Base-by-base conservation (phyloP, 2,113 vertebrate genomes). In the Pachypanchax playfairii region DNA sequence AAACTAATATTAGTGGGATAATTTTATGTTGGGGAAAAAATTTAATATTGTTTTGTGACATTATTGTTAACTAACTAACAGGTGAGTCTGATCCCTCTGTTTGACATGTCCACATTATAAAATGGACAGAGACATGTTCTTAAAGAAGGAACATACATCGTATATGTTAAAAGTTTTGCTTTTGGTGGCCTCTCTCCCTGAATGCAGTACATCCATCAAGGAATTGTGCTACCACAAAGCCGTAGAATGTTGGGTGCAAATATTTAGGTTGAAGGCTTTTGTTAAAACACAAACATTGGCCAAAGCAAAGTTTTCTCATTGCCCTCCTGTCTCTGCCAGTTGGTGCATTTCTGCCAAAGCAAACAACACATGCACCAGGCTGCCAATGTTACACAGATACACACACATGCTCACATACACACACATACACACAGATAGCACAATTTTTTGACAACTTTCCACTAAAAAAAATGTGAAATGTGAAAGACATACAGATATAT, bases 281-380 rank as follows among this genome's bases (percentile, higher is more conserved):
- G 33, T 24, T 22, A 36, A 36, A 36, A 14, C 7, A 38, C n/a
- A 54, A 38, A 20, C 4, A 38, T 24, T 38, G 33, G 21, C 33
- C 31, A 24, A 12, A 35, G 21, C 28, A 11, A 15, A 13, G 35
- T 14, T 36, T 14, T 36, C 11, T 26, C 13, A 25, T 13, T 47
- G 44, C 38, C 51, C 33, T 38, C 33, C 20, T n/a, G 33, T 12
- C 14, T 54, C 33, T 25, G 15, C 51, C 33, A 38, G 33, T 54
- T 54, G 20, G 12, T 22, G 6, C 21, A 14, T 20, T 8, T 1
- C 26, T 35, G 18, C 18, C 29, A 21, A 13, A 13, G 33, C 38
- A 54, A 54, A 38, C 51, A 38, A 25, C 51, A 54, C 18, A 22
- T 36, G 29, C 20, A 36, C 13, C 18, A 52, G 20, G 31, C 18